phyloP scores from a whole-genome alignment of 2,113 vertebrate species.

The Brachypteracias leptosomus region DNA sequence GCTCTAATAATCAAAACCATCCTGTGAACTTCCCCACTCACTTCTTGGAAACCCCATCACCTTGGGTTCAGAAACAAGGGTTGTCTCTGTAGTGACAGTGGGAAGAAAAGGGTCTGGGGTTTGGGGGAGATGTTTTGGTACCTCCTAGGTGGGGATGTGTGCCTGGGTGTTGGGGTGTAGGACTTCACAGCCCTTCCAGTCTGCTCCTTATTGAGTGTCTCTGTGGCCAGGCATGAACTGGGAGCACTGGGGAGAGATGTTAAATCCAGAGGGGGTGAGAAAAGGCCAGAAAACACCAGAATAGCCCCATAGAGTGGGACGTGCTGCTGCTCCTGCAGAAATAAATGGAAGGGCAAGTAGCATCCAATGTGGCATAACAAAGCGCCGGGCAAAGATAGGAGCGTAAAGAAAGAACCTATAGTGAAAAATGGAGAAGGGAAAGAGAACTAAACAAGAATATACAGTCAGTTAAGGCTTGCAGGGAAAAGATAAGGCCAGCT shows the following conservation, averaged over 20 bases:
- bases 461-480: constrained; percentile 69
- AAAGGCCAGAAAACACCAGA: neutral
- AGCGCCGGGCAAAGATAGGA: neutral
- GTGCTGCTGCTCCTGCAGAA: neutral
- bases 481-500: constrained; percentile 68
- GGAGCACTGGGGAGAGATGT: neutral
- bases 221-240: rapidly evolving
- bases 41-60: neutral
- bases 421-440: constrained; percentile 56
- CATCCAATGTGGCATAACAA: constrained; percentile 62
- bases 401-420: constrained; percentile 52
- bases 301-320: neutral
- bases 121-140: neutral
- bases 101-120: neutral
- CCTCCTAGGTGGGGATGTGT: rapidly evolving
- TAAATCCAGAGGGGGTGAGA: neutral
- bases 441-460: constrained; percentile 67
- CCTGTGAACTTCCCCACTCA: neutral
- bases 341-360: constrained; percentile 55
- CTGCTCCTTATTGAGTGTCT: neutral
- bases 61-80: neutral
- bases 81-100: neutral
- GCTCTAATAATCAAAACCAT: neutral
- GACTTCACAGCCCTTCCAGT: neutral
- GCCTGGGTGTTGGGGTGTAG: neutral